Evolutionary conservation across 2,888 invertebrate species (phyloP).

Genomic region (Rosalia funebris): DNA sequence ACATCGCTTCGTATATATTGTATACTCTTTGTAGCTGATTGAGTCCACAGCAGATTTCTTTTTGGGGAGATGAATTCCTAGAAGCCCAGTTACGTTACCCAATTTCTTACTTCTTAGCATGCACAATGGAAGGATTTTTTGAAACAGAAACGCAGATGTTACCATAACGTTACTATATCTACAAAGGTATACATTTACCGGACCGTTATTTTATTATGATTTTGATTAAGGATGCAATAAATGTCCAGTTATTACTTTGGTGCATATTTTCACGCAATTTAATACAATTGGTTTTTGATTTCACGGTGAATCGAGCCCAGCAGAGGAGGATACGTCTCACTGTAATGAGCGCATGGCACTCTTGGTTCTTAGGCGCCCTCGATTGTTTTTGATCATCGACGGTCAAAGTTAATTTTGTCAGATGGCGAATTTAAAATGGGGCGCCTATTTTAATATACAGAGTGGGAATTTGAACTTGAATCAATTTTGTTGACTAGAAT

Average conservation of each 20-base stretch:
- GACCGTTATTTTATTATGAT: constrained; percentile 24
- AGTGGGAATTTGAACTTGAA: no score
- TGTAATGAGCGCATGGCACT: background rate
- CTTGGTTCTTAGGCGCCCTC: no score
- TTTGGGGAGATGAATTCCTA: no score
- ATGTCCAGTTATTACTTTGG: constrained; percentile 22
- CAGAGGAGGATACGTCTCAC: background rate
- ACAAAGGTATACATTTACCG: constrained; percentile 3
- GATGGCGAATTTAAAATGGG: no score
- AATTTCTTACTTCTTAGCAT: background rate
- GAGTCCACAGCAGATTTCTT: no score
- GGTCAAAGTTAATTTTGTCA: no score
- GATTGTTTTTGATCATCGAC: no score
- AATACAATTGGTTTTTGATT: constrained; percentile 13
- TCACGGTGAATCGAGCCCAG: background rate
- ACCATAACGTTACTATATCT: constrained; percentile 1
- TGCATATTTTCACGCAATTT: constrained; percentile 25
- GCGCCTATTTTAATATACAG: no score
- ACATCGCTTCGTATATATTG: no score
- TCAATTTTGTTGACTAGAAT: no score
- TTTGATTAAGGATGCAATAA: constrained; percentile 25
- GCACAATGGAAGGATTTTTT: background rate
- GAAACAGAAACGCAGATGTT: constrained; percentile 6
- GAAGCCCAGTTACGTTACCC: background rate
- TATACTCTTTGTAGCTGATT: no score